These are phyloP conservation scores for Zoanthus solanderi DNA, from an alignment of 92 coral and sea anemone genomes.

Conservation along the genomic window DNA sequence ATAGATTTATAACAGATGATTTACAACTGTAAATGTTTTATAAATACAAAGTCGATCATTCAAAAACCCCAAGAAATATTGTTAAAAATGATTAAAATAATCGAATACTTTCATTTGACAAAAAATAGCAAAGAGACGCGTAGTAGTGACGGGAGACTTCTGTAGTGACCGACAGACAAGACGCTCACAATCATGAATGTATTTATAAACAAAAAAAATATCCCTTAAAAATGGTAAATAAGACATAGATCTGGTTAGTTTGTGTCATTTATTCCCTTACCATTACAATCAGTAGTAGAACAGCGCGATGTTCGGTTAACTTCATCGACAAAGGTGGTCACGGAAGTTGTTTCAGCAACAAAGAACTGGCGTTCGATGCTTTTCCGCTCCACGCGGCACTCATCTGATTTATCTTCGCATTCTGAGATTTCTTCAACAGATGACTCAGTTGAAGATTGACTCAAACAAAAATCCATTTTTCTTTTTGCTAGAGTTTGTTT, in stretches of 20 bases:
- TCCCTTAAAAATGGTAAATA: background rate
- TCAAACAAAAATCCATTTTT: background rate
- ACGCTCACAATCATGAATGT: background rate
- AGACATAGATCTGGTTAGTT: background rate
- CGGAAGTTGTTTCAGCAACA: background rate
- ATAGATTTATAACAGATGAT: no score
- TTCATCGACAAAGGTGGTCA: background rate
- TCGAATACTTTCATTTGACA: background rate
- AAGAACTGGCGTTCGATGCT: conserved; percentile 5
- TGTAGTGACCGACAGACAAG: background rate
- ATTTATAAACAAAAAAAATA: no score
- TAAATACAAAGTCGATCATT: background rate
- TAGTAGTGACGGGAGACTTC: background rate
- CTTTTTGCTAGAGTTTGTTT: background rate
- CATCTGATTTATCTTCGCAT: background rate
- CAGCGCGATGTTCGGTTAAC: background rate
- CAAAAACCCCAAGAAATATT: background rate
- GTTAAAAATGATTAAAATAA: background rate
- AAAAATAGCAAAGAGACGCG: background rate
- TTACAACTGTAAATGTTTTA: background rate
- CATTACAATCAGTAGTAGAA: background rate
- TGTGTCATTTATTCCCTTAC: background rate
- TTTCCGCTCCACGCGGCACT: background rate
- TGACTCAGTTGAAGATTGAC: conserved; percentile 17
- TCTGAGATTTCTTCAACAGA: conserved; percentile 7